Evolutionary conservation across 2,797 vertebrate species (phyloP), one percentile per base, ranked within the genome.

Genomic region (Sylvia borin): DNA sequence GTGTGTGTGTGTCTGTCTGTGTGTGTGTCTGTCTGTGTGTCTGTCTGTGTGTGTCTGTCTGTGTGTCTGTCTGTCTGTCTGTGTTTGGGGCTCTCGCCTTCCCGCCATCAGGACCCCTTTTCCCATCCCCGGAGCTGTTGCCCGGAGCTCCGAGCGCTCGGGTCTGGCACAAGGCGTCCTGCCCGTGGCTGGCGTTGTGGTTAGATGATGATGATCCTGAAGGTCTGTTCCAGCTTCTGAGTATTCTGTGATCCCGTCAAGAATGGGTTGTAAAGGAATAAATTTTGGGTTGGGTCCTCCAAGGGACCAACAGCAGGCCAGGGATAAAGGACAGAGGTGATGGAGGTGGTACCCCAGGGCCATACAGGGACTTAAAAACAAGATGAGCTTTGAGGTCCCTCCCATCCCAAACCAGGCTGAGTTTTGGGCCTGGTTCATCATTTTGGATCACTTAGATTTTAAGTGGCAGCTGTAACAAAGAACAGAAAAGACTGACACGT

Each of bases 401-500:
- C 31, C 45, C 25, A 53, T 18, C 29, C 38, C 76, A 31, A 26
- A 25, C 10, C 29, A 19, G 26, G 20, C 48, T 31, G 25, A 54
- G 36, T 36, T 36, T 36, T n/a, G n/a, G n/a, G n/a, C n/a, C n/a
- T n/a, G n/a, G n/a, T 8, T 36, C 36, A 36, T 36, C 36, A 36
- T 36, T 36, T 36, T 36, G 16, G 31, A 5, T 9, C 13, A 6
- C 21, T 26, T 2, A 2, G 32, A 5, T 36, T 66, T 64, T 42
- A 60, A 55, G 2, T 3, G 18, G 18, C 26, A 36, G n/a, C 19
- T 45, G 40, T 21, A 19, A 7, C 9, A 29, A 7, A 21, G 17
- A 47, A 12, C 16, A 27, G 34, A 16, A 67, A 1, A 34, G 7
- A 21, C 2, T 6, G 29, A 7, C 2, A 2, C 1, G 0, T 2